Percentiles rank a stretch among this genome's conserved stretches.
phyloP scores from a whole-genome alignment of 2,888 invertebrate genomes.

The Bombylius major region DNA sequence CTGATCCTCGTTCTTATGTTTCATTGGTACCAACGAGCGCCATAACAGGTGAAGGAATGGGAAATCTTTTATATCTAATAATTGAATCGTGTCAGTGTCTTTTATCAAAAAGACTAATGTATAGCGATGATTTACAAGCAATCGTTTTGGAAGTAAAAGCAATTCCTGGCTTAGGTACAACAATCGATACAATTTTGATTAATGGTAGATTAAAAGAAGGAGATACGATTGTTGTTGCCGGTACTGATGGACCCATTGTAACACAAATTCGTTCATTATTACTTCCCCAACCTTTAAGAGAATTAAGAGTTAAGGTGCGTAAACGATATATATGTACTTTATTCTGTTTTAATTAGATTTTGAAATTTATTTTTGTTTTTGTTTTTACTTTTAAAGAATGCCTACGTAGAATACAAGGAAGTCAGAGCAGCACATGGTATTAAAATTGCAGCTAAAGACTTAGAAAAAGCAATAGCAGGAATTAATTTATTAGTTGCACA shows the following conservation, averaged over 20 bases:
- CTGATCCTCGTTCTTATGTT: slow-evolving; percentile 83
- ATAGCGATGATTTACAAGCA: slow-evolving; percentile 83
- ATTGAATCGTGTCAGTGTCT: slow-evolving; percentile 85
- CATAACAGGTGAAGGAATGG: slow-evolving; percentile 96
- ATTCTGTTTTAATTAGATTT: not conserved
- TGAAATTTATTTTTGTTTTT: not conserved
- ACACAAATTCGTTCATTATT: slow-evolving; percentile 93
- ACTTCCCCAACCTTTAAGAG: slow-evolving; percentile 97
- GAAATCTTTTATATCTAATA: slow-evolving; percentile 87
- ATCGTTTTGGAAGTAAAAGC: slow-evolving; percentile 86
- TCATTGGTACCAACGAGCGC: slow-evolving; percentile 97
- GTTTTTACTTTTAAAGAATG: slow-evolving; percentile 46
- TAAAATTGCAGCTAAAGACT: slow-evolving; percentile 94
- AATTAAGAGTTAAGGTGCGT: slow-evolving; percentile 81
- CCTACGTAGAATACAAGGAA: slow-evolving; percentile 89
- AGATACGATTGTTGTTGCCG: slow-evolving; percentile 89
- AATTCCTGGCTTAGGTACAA: slow-evolving; percentile 91
- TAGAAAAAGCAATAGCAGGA: slow-evolving; percentile 96
- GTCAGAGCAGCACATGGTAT: slow-evolving; percentile 95
- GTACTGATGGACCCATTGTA: slow-evolving; percentile 95
- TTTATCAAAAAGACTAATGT: slow-evolving; percentile 78
- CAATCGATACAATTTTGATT: slow-evolving; percentile 95
- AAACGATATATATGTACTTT: not conserved
- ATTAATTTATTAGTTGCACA: slow-evolving; percentile 85
- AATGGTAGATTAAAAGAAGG: slow-evolving; percentile 91